These are phyloP conservation scores for Callospermophilus lateralis DNA, from an alignment of 2,113 vertebrate genomes.

Conservation along the genomic window DNA sequence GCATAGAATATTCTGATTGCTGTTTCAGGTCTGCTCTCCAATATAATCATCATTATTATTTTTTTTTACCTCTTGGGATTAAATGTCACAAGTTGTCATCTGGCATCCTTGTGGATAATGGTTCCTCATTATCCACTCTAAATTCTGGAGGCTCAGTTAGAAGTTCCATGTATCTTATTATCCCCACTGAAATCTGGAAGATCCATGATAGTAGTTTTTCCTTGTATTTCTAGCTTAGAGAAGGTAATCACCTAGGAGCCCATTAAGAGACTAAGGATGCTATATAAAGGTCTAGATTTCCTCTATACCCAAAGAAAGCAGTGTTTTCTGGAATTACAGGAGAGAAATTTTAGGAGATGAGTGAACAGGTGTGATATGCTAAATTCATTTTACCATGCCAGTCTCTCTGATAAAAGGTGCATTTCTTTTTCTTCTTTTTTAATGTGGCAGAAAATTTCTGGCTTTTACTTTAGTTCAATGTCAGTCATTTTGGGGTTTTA, in stretches of 20 bases:
- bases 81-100: neutral
- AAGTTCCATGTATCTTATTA: neutral
- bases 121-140: neutral
- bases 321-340: neutral
- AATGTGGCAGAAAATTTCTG: neutral
- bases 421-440: no score
- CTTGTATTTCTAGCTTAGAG: neutral
- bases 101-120: no score
- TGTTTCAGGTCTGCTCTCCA: neutral
- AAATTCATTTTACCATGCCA: neutral
- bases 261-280: neutral
- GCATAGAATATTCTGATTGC: neutral
- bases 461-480: neutral
- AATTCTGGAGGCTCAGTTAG: neutral
- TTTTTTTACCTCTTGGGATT: neutral
- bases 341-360: neutral
- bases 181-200: neutral
- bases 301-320: neutral
- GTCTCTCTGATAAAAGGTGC: neutral
- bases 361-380: fast-evolving
- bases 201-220: neutral
- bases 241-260: neutral
- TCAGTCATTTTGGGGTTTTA: neutral
- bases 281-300: neutral
- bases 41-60: neutral